Conservation (phyloP, 2,888 invertebrate species). For the Cheiracanthium punctorium region DNA sequence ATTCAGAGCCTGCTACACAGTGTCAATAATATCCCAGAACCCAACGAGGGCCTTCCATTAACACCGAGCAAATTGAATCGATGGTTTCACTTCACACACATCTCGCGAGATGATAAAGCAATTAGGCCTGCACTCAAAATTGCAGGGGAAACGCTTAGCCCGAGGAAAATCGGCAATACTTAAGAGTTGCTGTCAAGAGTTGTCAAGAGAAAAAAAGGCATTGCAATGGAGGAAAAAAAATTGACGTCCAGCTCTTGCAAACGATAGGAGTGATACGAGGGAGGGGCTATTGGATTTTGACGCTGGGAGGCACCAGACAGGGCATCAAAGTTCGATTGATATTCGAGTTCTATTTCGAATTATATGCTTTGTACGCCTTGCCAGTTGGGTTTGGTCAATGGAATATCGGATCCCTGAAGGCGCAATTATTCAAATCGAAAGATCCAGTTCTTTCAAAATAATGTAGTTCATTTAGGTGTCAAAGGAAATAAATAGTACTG, state of each 20-base stretch:
- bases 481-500: not conserved
- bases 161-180: not conserved
- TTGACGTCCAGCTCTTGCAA: not conserved
- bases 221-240: not conserved
- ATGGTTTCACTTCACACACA: slow-evolving; percentile 49
- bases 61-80: slow-evolving; percentile 42
- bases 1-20: not conserved
- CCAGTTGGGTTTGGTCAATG: not conserved
- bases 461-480: not conserved
- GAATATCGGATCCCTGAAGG: not conserved
- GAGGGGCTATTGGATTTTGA: not conserved
- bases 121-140: slow-evolving; percentile 8
- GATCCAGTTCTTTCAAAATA: not conserved
- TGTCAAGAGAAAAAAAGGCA: not conserved
- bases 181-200: slow-evolving; percentile 4
- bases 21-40: not conserved
- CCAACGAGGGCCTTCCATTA: not conserved
- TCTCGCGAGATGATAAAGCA: slow-evolving; percentile 37
- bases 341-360: not conserved
- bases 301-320: not conserved
- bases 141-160: not conserved
- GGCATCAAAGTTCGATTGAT: not conserved
- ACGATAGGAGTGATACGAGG: slow-evolving; percentile 8
- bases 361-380: not conserved
- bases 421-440: not conserved